phyloP scores from a whole-genome alignment of 2,888 invertebrate species.

The Anaspis maculata region DNA sequence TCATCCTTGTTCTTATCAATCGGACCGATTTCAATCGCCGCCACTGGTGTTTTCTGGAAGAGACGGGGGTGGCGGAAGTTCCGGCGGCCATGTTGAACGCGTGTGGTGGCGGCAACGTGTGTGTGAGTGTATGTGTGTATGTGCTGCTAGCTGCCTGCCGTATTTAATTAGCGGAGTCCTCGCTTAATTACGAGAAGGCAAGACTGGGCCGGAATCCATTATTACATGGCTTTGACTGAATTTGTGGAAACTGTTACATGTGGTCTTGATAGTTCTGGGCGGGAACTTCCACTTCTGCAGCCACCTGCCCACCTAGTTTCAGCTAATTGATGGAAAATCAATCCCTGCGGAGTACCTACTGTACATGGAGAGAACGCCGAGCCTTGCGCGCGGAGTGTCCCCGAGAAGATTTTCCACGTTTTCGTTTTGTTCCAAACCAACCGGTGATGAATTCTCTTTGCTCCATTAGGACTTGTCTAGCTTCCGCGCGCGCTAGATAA shows the following conservation, averaged over 20 bases:
- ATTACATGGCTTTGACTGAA: slow-evolving; percentile 36
- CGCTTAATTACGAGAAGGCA: slow-evolving; percentile 39
- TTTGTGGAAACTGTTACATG: slow-evolving; percentile 38
- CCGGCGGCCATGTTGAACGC: slow-evolving; percentile 34
- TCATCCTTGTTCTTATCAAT: too few relatives aligned
- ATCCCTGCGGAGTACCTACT: background rate
- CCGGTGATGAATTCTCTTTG: too few relatives aligned
- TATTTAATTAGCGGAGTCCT: slow-evolving; percentile 42
- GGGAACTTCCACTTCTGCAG: slow-evolving; percentile 5
- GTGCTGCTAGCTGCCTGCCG: too few relatives aligned
- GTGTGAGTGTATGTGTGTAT: too few relatives aligned
- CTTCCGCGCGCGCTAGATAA: too few relatives aligned
- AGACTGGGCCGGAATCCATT: slow-evolving; percentile 37
- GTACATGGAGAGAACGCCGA: too few relatives aligned
- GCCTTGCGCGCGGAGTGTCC: too few relatives aligned
- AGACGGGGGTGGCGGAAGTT: slow-evolving; percentile 16
- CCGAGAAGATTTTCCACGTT: too few relatives aligned
- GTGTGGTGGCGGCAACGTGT: slow-evolving; percentile 37
- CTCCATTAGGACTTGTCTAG: too few relatives aligned
- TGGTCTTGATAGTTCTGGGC: slow-evolving; percentile 28
- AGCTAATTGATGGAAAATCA: slow-evolving; percentile 7
- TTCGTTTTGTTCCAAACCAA: too few relatives aligned
- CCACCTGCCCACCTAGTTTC: slow-evolving; percentile 8
- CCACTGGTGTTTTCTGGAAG: too few relatives aligned
- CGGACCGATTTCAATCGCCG: too few relatives aligned